phyloP scores from a whole-genome alignment of 2,113 vertebrate species.

The Hippopotamus amphibius region DNA sequence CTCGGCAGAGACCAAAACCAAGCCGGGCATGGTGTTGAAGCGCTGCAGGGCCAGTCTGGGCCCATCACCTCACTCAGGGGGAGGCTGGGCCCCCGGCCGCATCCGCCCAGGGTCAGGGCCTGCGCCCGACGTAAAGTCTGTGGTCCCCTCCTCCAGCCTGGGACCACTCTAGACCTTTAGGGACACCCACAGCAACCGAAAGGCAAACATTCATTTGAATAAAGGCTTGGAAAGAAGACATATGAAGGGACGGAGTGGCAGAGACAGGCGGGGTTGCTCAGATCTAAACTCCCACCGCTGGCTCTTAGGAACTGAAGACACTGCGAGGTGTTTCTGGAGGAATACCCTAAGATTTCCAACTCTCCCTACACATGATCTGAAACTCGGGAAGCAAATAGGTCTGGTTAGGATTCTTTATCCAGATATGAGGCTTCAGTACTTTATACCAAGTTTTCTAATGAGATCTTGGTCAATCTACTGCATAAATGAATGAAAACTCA shows the following conservation, averaged over 20 bases:
- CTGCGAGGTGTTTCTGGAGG: accelerated
- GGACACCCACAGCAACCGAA: background rate
- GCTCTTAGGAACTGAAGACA: background rate
- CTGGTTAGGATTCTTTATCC: background rate
- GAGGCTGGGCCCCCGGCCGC: background rate
- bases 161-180: background rate
- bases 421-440: background rate
- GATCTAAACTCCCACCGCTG: accelerated
- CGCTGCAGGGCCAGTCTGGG: accelerated
- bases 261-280: accelerated
- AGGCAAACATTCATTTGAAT: background rate
- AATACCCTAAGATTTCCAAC: accelerated
- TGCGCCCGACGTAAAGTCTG: accelerated
- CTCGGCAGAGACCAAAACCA: background rate
- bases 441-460: background rate
- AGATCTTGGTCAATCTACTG: background rate
- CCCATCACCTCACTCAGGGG: accelerated
- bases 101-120: accelerated
- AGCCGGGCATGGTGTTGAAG: accelerated
- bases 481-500: background rate
- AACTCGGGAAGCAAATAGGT: background rate
- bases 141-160: accelerated
- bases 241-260: accelerated
- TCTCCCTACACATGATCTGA: accelerated
- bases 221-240: background rate